These are phyloP conservation scores for Bruchidius siliquastri DNA, from an alignment of 2,888 invertebrate species.

Conservation along the genomic window DNA sequence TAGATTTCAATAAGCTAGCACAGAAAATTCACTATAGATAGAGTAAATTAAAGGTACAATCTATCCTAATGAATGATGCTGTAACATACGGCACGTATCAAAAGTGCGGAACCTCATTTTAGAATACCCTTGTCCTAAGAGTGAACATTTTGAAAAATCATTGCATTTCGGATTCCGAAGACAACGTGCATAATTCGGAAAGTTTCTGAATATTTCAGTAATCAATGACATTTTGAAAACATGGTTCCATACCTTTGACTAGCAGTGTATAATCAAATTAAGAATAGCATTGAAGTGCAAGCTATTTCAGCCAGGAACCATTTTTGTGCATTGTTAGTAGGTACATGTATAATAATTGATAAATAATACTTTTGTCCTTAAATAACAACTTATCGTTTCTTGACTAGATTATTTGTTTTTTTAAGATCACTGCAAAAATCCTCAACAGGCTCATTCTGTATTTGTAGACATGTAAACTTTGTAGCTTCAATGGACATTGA, in stretches of 20 bases:
- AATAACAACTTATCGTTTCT: conserved; percentile 1
- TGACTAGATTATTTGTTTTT: conserved; percentile 26
- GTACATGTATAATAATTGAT: neutral
- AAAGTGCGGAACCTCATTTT: neutral
- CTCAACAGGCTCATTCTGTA: conserved; percentile 19
- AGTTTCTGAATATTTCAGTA: no score
- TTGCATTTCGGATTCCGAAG: neutral
- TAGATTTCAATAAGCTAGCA: neutral
- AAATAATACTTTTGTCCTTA: conserved; percentile 8
- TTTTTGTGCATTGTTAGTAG: neutral
- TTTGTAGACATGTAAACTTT: conserved; percentile 1
- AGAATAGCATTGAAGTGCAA: neutral
- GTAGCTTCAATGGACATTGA: neutral
- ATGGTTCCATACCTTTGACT: neutral
- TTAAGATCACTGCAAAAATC: conserved; percentile 45
- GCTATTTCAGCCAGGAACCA: neutral
- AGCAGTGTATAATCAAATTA: neutral
- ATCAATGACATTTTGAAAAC: no score
- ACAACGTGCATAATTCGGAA: no score
- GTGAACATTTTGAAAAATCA: neutral
- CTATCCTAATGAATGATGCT: neutral
- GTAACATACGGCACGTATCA: neutral
- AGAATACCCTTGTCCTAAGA: neutral
- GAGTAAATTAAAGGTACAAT: neutral
- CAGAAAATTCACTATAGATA: neutral